Evolutionary conservation across 2,888 invertebrate species (phyloP).

Genomic region (Caenorhabditis wallacei): DNA sequence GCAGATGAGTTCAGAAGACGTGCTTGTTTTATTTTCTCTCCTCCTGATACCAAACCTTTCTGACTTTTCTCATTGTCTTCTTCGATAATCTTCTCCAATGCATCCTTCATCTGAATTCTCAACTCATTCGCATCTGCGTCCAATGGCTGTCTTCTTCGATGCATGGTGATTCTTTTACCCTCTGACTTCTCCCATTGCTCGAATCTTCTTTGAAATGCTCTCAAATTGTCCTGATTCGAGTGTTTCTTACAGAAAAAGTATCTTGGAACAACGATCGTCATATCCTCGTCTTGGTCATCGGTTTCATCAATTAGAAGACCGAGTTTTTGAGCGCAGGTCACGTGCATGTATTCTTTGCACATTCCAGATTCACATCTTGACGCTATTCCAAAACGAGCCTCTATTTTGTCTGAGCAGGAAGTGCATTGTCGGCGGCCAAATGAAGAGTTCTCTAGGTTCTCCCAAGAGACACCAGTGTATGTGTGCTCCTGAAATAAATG

Average conservation of each 20-base stretch:
- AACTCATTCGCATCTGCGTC: constrained; percentile 67
- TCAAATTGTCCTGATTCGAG: constrained; percentile 44
- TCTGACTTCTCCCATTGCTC: constrained; percentile 32
- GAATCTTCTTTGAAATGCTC: constrained; percentile 19
- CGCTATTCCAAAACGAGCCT: constrained; percentile 94
- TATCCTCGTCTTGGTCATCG: constrained; percentile 58
- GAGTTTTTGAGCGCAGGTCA: constrained; percentile 88
- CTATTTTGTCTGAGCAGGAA: constrained; percentile 91
- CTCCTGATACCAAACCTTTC: constrained; percentile 4
- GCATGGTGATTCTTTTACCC: constrained; percentile 17
- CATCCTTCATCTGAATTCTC: constrained; percentile 33
- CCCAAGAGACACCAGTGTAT: constrained; percentile 92
- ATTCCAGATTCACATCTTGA: constrained; percentile 98
- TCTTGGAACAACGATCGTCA: constrained; percentile 61
- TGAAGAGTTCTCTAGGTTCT: constrained; percentile 97
- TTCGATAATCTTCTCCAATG: constrained; percentile 13
- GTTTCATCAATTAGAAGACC: constrained; percentile 74
- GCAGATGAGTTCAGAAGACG: constrained; percentile 60
- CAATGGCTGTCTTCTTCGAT: constrained; percentile 55
- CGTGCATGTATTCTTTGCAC: constrained; percentile 97
- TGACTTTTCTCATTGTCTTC: not conserved
- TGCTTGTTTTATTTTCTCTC: constrained; percentile 35
- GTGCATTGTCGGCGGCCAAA: constrained; percentile 96
- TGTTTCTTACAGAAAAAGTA: constrained; percentile 79
- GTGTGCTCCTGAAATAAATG: constrained; percentile 21